Percentiles rank a stretch among this genome's conserved stretches.
Evolutionary conservation across 1,140 invertebrate genomes (phyloP).

Genomic region (Drosophila nannoptera): DNA sequence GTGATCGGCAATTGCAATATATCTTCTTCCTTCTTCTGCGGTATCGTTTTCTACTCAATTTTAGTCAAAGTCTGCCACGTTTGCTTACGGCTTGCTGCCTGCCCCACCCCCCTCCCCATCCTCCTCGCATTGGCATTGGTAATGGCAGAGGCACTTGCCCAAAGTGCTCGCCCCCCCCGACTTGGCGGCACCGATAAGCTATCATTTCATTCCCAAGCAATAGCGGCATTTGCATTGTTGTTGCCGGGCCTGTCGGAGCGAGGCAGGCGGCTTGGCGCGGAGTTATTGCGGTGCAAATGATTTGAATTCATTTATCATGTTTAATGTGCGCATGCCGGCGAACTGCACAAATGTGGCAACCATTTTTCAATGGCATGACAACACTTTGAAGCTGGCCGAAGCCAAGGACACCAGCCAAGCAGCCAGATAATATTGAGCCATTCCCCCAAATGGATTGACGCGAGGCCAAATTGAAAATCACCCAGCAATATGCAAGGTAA

Average conservation of each 20-base stretch:
- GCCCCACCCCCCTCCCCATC: conserved; percentile 15
- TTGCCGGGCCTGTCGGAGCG: conserved; percentile 24
- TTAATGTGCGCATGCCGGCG: conserved; percentile 51
- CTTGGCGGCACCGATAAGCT: conserved; percentile 61
- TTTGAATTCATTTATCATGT: conserved; percentile 76
- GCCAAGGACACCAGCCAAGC: conserved; percentile 8
- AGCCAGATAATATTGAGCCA: conserved; percentile 34
- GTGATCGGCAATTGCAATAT: conserved; percentile 78
- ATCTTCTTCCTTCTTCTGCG: conserved; percentile 72
- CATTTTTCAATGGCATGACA: conserved; percentile 65
- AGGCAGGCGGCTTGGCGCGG: conserved; percentile 9
- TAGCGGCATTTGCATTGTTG: conserved; percentile 25
- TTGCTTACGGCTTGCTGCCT: conserved; percentile 57
- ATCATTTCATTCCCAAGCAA: conserved; percentile 68
- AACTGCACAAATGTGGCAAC: conserved; percentile 54
- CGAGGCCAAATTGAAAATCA: background rate
- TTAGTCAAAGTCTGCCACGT: conserved; percentile 68
- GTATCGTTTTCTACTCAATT: conserved; percentile 76
- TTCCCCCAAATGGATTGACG: conserved; percentile 10
- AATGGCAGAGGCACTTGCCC: conserved; percentile 46
- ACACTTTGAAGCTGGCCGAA: conserved; percentile 19
- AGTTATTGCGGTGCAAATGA: conserved; percentile 71
- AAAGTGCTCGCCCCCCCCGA: conserved; percentile 42
- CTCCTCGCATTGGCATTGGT: conserved; percentile 17
- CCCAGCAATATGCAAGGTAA: background rate